These are phyloP conservation scores for Lasioglossum vierecki DNA, from an alignment of 2,888 invertebrate species.

Conservation along the genomic window DNA sequence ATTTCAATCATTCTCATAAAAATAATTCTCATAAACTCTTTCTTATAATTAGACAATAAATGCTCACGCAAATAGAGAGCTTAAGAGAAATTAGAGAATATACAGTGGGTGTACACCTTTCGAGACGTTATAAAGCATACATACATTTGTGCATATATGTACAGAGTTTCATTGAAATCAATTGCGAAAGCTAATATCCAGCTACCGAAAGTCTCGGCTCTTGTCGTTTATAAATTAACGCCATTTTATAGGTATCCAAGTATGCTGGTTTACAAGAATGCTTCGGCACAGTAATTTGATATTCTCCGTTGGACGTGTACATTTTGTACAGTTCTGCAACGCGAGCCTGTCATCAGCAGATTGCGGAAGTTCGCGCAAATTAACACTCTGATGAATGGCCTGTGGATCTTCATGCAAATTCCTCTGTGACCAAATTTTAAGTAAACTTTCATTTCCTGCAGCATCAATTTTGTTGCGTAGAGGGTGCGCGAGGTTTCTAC, in stretches of 20 bases:
- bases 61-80: too few species aligned
- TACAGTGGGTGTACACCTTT: too few species aligned
- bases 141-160: too few species aligned
- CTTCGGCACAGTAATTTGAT: not conserved
- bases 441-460: slow-evolving; percentile 3
- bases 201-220: not conserved
- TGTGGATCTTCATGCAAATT: not conserved
- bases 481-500: not conserved
- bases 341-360: not conserved
- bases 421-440: not conserved
- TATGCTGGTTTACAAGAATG: not conserved
- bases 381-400: not conserved
- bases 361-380: not conserved
- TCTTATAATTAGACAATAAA: too few species aligned
- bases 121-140: too few species aligned
- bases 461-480: not conserved
- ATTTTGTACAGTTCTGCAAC: not conserved
- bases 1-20: too few species aligned
- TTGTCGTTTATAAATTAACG: not conserved
- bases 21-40: too few species aligned
- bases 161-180: too few species aligned
- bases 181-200: not conserved
- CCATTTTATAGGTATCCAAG: not conserved
- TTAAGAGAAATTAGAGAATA: too few species aligned
- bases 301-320: not conserved